Evolutionary conservation across 2,797 vertebrate genomes (phyloP).

Genomic region (Tinamus major): DNA sequence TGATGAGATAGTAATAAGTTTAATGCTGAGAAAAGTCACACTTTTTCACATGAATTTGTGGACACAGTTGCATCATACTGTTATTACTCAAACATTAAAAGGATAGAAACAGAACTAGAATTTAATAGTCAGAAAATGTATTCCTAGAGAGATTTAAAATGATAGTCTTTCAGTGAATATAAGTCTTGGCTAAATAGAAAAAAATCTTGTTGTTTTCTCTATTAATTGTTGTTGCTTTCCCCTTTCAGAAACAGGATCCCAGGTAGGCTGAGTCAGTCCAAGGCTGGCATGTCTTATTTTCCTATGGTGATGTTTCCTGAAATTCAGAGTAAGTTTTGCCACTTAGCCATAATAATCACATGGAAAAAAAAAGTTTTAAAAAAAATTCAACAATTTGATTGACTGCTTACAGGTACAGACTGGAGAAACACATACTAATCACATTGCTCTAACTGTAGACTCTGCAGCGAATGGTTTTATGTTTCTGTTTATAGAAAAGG

Average conservation of each 20-base stretch:
- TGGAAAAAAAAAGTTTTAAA: neutral
- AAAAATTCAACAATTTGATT: neutral
- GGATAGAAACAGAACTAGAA: neutral
- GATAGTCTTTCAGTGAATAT: neutral
- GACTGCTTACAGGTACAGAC: neutral
- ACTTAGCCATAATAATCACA: neutral
- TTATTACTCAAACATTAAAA: neutral
- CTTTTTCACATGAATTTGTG: conserved; percentile 1
- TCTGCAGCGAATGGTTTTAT: neutral
- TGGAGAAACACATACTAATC: neutral
- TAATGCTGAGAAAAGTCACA: neutral
- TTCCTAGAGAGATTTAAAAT: neutral
- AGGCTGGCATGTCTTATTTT: neutral
- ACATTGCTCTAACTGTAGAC: neutral
- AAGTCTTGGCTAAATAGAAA: neutral
- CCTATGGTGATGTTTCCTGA: neutral
- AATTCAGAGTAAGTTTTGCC: neutral
- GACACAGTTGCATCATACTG: neutral
- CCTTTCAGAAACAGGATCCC: neutral
- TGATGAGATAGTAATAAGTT: neutral
- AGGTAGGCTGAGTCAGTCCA: neutral
- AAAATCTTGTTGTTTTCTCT: neutral
- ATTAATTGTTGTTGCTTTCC: neutral
- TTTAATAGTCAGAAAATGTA: neutral
- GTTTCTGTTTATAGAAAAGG: conserved; percentile 50